Evolutionary conservation across 30 jellyfish, hydroid and myxozoan genomes (phyloP).

Genomic region (Turritopsis rubra): DNA sequence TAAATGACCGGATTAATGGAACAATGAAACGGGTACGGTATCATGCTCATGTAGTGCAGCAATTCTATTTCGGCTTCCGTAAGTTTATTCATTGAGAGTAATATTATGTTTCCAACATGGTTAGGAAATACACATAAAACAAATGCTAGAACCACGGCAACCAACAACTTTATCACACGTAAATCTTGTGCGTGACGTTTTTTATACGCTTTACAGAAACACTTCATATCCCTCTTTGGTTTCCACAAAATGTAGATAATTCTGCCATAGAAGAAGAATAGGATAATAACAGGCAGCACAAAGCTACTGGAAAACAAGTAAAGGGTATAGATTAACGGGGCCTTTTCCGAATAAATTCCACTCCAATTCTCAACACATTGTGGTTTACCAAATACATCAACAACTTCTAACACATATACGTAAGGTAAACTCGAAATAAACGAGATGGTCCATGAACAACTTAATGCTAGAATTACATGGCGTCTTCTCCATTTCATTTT

Average conservation of each 20-base stretch:
- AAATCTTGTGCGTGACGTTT: conserved; percentile 15
- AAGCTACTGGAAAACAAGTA: conserved; percentile 1
- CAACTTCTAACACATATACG: neutral
- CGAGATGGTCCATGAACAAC: neutral
- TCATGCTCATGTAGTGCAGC: neutral
- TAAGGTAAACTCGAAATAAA: neutral
- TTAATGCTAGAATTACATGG: neutral
- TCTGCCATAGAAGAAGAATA: conserved; percentile 22
- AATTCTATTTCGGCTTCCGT: conserved; percentile 4
- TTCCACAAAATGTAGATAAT: conserved; percentile 7
- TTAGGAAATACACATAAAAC: conserved; percentile 23
- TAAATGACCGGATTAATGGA: conserved; percentile 10
- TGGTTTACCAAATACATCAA: neutral
- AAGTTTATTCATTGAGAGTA: neutral
- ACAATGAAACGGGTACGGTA: conserved; percentile 24
- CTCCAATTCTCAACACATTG: conserved; percentile 17
- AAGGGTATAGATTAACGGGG: neutral
- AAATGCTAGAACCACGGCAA: conserved; percentile 26
- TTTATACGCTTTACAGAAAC: neutral
- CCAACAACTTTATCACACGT: conserved; percentile 6
- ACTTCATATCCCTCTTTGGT: neutral
- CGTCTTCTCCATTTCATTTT: conserved; percentile 8
- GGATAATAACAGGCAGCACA: conserved; percentile 6
- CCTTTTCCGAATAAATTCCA: neutral
- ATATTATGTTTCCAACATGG: conserved; percentile 14